Percentiles rank a stretch among this genome's conserved stretches.
phyloP scores from a whole-genome alignment of 2,797 vertebrate species.

The Linurgus olivaceus region DNA sequence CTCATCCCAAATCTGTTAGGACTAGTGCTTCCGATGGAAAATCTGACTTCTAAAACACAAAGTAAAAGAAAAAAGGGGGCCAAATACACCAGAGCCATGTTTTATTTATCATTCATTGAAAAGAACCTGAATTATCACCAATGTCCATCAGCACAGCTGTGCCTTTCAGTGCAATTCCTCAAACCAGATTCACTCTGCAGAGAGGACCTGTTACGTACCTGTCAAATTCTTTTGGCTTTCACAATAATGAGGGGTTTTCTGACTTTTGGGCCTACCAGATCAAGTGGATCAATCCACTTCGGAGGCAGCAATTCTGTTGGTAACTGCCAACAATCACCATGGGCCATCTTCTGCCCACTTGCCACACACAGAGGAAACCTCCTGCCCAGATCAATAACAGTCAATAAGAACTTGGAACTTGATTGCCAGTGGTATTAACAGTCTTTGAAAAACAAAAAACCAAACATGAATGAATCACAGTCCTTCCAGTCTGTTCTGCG shows the following conservation, averaged over 20 bases:
- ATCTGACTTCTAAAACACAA: not conserved
- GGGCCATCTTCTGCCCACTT: not conserved
- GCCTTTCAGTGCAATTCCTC: not conserved
- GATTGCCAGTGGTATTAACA: not conserved
- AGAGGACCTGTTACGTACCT: not conserved
- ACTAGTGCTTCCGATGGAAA: not conserved
- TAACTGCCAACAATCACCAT: not conserved
- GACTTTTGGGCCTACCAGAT: not conserved
- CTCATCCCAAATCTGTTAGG: not conserved
- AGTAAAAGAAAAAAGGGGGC: not conserved
- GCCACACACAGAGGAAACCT: not conserved
- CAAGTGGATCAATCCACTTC: not conserved
- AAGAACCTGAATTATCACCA: not conserved
- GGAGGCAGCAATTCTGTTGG: not conserved
- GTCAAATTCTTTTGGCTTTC: not conserved
- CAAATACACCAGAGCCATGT: not conserved
- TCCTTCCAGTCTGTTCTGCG: not conserved
- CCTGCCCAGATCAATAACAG: not conserved
- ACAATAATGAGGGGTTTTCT: not conserved
- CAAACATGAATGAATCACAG: not conserved
- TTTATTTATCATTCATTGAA: not conserved
- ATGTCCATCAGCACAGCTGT: accelerated
- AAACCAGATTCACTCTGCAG: not conserved
- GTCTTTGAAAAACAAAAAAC: not conserved
- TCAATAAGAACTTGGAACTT: not conserved